phyloP scores from a whole-genome alignment of 2,888 invertebrate species.

The Drosophila pegasa region DNA sequence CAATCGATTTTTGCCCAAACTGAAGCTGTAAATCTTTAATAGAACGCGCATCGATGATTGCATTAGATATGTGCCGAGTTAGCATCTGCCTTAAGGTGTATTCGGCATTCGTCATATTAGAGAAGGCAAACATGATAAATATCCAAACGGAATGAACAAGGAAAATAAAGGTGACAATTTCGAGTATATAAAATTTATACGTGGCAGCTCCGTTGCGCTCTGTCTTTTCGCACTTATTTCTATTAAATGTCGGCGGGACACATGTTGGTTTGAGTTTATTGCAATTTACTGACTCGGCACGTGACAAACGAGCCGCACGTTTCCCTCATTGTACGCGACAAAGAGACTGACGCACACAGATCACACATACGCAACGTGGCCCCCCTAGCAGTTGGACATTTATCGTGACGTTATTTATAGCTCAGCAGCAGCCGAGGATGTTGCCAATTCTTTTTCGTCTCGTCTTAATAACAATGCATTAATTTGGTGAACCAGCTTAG shows the following conservation, averaged over 20 bases:
- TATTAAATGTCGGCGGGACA: constrained; percentile 67
- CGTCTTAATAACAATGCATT: constrained; percentile 51
- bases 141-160: background rate
- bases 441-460: constrained; percentile 21
- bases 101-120: background rate
- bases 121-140: constrained; percentile 5
- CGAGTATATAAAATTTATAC: constrained; percentile 26
- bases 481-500: constrained; percentile 37
- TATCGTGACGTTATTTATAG: constrained; percentile 49
- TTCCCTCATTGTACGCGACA: constrained; percentile 60
- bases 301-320: constrained; percentile 81
- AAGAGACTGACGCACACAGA: constrained; percentile 35
- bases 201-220: constrained; percentile 16
- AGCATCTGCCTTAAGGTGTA: background rate
- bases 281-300: constrained; percentile 81
- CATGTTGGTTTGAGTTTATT: constrained; percentile 76
- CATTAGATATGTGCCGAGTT: background rate
- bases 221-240: constrained; percentile 52
- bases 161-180: constrained; percentile 5
- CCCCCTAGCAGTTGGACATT: constrained; percentile 24
- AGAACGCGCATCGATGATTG: background rate
- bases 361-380: constrained; percentile 54
- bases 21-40: background rate
- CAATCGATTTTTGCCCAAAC: no score
- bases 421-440: constrained; percentile 27